A percentile compares a stretch with the other conserved stretches of the same genome.
phyloP scores from a whole-genome alignment of 2,113 vertebrate genomes.

The Phyllostomus hastatus region DNA sequence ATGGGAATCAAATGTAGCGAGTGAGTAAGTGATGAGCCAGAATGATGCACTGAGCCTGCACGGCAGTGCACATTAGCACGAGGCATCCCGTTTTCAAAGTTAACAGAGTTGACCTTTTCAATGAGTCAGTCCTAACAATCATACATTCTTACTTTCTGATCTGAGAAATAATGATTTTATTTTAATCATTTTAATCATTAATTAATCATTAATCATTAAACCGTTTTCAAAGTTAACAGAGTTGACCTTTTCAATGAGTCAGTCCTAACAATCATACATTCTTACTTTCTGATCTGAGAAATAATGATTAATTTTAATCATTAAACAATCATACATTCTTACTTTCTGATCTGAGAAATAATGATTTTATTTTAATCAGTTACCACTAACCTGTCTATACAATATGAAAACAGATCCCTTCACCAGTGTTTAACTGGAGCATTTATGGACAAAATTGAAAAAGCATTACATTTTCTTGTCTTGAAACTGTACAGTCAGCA shows the following conservation, averaged over 20 bases:
- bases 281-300: too few relatives aligned
- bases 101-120: background rate
- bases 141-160: background rate
- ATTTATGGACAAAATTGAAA: background rate
- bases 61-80: background rate
- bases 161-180: background rate
- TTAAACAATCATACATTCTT: background rate
- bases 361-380: background rate
- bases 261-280: too few relatives aligned
- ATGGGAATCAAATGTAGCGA: background rate
- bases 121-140: background rate
- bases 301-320: too few relatives aligned
- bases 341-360: background rate
- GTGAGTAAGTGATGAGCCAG: background rate
- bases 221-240: background rate
- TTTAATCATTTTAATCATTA: too few relatives aligned
- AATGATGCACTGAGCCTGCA: background rate
- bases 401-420: background rate
- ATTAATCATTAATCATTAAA: too few relatives aligned
- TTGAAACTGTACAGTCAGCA: conserved; percentile 33
- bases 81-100: background rate
- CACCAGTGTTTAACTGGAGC: background rate
- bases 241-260: background rate
- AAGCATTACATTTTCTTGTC: background rate
- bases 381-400: background rate